These are phyloP conservation scores for Drosophila burlai DNA, from an alignment of 1,140 invertebrate species.

Conservation along the genomic window DNA sequence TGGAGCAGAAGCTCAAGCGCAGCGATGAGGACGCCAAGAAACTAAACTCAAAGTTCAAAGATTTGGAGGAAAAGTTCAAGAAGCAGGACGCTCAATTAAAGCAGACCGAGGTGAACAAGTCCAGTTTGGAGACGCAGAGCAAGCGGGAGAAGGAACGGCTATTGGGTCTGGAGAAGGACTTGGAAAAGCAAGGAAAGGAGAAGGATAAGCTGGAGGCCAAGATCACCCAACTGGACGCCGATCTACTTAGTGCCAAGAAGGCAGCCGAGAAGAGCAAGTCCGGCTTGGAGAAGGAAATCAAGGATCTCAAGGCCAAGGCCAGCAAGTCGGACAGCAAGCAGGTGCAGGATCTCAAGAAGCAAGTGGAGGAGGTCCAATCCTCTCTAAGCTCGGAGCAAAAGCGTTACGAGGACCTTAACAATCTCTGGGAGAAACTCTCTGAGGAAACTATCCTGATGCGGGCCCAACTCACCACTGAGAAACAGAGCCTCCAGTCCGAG, in stretches of 20 bases:
- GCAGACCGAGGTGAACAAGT: conserved; percentile 64
- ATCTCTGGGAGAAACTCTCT: conserved; percentile 92
- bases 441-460: conserved; percentile 93
- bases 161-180: conserved; percentile 88
- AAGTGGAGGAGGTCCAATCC: conserved; percentile 87
- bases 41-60: conserved; percentile 66
- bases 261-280: conserved; percentile 86
- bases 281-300: conserved; percentile 86
- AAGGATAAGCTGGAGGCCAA: conserved; percentile 75
- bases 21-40: conserved; percentile 77
- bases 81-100: conserved; percentile 78
- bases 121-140: conserved; percentile 60
- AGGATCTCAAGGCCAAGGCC: conserved; percentile 86
- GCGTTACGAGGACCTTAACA: conserved; percentile 92
- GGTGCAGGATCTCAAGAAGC: conserved; percentile 88
- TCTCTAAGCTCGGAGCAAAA: conserved; percentile 88
- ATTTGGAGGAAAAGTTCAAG: conserved; percentile 79
- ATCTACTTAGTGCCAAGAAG: conserved; percentile 86
- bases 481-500: conserved; percentile 88
- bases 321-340: conserved; percentile 86
- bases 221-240: conserved; percentile 74
- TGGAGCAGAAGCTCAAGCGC: conserved; percentile 77
- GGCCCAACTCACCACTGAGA: conserved; percentile 91
- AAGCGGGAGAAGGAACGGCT: conserved; percentile 87
- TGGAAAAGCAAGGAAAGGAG: conserved; percentile 87